These are phyloP conservation scores for Halcyon malimbica DNA, from an alignment of 2,113 vertebrate species.

Conservation along the genomic window DNA sequence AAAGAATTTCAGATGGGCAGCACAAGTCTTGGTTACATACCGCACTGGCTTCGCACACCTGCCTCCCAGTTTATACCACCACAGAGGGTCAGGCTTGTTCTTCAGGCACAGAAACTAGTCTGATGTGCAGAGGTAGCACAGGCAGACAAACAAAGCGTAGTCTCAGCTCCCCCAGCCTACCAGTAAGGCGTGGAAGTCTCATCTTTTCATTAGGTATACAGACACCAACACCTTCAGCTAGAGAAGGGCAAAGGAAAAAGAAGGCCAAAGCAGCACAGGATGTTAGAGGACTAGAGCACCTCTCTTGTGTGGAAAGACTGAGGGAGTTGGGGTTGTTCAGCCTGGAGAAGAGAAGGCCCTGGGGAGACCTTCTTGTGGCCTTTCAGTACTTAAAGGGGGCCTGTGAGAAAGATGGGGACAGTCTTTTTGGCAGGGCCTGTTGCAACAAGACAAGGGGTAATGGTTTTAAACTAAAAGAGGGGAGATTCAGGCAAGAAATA, in stretches of 20 bases:
- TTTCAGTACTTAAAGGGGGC: background rate
- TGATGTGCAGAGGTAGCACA: rapidly evolving
- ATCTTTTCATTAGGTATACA: background rate
- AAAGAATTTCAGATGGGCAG: background rate
- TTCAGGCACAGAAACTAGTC: background rate
- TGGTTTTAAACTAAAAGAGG: background rate
- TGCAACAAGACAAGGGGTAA: background rate
- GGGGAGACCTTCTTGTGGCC: background rate
- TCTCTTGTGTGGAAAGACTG: background rate
- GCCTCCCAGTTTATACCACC: background rate
- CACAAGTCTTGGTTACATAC: rapidly evolving
- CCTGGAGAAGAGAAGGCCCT: background rate
- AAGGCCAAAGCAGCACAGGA: background rate
- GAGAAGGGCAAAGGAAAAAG: background rate
- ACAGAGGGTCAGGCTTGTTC: background rate
- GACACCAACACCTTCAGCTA: background rate
- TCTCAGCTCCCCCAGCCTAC: background rate
- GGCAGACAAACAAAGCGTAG: background rate
- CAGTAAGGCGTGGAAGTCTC: background rate
- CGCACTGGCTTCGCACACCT: rapidly evolving
- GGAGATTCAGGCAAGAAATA: background rate
- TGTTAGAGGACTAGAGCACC: background rate
- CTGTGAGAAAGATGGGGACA: no score
- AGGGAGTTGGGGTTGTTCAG: background rate
- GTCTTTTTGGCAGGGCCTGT: background rate